phyloP scores from a whole-genome alignment of 1,140 invertebrate species.

The Caenorhabditis elegans region DNA sequence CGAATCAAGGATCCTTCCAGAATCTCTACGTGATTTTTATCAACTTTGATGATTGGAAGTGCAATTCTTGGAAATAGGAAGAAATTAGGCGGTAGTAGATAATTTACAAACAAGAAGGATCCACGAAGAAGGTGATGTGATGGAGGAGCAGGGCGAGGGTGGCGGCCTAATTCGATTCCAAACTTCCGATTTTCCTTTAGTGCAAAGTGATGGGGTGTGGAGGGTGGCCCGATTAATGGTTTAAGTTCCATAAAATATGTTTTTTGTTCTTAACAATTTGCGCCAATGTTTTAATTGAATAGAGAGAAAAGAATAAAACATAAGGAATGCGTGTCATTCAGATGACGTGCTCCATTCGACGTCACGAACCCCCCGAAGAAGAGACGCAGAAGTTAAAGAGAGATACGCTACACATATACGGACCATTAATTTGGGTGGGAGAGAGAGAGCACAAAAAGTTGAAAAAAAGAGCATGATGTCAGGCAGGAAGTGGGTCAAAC shows the following conservation, averaged over 20 bases:
- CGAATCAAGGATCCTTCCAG: slow-evolving; percentile 4
- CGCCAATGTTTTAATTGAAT: slow-evolving; percentile 21
- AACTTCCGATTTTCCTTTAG: not conserved
- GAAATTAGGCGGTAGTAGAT: too few relatives aligned
- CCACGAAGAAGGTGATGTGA: too few relatives aligned
- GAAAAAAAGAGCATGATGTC: not conserved
- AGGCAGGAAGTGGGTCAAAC: slow-evolving; percentile 13
- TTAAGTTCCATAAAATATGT: not conserved
- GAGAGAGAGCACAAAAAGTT: not conserved
- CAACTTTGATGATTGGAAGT: not conserved
- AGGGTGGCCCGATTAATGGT: not conserved
- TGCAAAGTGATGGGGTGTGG: too few relatives aligned
- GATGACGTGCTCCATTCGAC: slow-evolving; percentile 4
- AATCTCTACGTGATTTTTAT: not conserved
- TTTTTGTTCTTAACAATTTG: not conserved
- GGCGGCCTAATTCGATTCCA: not conserved
- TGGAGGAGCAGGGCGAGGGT: slow-evolving; percentile 1
- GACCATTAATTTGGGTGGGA: slow-evolving; percentile 25
- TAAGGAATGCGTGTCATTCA: slow-evolving; percentile 29
- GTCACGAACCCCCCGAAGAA: not conserved
- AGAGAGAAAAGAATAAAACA: slow-evolving; percentile 32
- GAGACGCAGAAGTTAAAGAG: slow-evolving; percentile 6
- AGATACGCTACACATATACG: slow-evolving; percentile 24
- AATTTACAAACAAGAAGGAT: too few relatives aligned
- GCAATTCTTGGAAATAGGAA: not conserved